Evolutionary conservation across 2,888 invertebrate species (phyloP).

Genomic region (Protonemura montana): DNA sequence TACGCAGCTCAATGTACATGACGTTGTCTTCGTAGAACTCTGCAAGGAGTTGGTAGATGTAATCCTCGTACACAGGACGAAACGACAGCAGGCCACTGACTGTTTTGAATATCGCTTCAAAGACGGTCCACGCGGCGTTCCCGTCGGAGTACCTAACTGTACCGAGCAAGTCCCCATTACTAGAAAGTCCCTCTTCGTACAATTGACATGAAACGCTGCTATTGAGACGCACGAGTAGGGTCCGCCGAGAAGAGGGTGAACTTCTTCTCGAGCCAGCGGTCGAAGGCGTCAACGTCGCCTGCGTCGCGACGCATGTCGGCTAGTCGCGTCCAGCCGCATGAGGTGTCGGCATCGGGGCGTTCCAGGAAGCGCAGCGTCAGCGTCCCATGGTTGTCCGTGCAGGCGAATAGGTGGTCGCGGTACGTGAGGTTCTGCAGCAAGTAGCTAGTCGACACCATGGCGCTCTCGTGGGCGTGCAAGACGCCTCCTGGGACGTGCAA

Average conservation of each 20-base stretch:
- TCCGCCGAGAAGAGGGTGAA: slow-evolving; percentile 66
- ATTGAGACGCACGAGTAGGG: slow-evolving; percentile 55
- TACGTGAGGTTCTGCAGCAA: slow-evolving; percentile 53
- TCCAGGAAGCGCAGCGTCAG: slow-evolving; percentile 52
- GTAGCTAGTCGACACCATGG: slow-evolving; percentile 52
- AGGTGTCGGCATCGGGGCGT: slow-evolving; percentile 41
- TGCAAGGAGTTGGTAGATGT: slow-evolving; percentile 69
- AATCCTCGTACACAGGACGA: slow-evolving; percentile 70
- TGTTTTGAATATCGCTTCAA: slow-evolving; percentile 65
- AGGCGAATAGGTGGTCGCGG: slow-evolving; percentile 54
- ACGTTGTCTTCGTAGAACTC: slow-evolving; percentile 72
- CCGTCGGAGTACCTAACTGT: slow-evolving; percentile 35
- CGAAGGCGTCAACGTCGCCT: slow-evolving; percentile 50
- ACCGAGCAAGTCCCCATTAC: no score
- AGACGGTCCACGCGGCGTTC: slow-evolving; percentile 53
- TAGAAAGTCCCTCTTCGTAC: no score
- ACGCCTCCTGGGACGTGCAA: slow-evolving; percentile 53
- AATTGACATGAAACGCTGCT: no score
- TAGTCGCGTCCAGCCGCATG: slow-evolving; percentile 52
- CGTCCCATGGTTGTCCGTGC: slow-evolving; percentile 50
- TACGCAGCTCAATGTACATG: slow-evolving; percentile 73
- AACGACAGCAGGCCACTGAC: slow-evolving; percentile 66
- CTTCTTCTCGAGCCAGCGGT: slow-evolving; percentile 54
- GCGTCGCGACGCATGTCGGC: slow-evolving; percentile 49
- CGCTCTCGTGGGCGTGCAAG: slow-evolving; percentile 55